phyloP scores from a whole-genome alignment of 2,797 vertebrate genomes.

The Xiphophorus birchmanni region DNA sequence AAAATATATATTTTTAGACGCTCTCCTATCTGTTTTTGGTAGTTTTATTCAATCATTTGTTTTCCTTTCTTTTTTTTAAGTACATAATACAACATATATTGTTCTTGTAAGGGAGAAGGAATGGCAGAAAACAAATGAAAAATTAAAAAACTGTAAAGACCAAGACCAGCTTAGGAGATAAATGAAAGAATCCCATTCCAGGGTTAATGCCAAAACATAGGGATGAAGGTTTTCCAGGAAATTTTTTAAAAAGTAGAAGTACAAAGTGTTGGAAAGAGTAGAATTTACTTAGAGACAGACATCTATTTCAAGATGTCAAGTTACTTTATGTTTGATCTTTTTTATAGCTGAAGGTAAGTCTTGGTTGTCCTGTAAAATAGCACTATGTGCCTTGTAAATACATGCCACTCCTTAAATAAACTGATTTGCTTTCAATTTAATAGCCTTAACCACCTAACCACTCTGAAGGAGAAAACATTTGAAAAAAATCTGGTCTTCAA shows the following conservation, averaged over 20 bases:
- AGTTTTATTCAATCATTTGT: neutral
- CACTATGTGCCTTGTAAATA: too few species aligned
- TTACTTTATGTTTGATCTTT: too few species aligned
- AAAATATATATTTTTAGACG: neutral
- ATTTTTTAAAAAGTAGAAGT: too few species aligned
- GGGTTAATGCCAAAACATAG: slow-evolving; percentile 1
- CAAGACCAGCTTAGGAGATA: neutral
- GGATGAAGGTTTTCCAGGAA: neutral
- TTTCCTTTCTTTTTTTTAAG: neutral
- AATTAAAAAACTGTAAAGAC: neutral
- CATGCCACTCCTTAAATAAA: neutral
- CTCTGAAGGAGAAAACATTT: neutral
- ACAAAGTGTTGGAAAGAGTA: too few species aligned
- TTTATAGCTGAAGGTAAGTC: too few species aligned
- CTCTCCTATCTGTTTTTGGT: slow-evolving; percentile 5
- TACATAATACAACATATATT: neutral
- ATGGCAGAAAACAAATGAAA: neutral
- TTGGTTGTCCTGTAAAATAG: too few species aligned
- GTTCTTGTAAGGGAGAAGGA: neutral
- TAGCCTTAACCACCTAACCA: neutral
- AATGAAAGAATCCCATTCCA: neutral
- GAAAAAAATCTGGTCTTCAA: neutral
- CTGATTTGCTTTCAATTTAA: neutral
- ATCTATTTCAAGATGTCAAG: too few species aligned
- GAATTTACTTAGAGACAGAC: too few species aligned